Evolutionary conservation across 2,797 vertebrate genomes (phyloP).

Genomic region (Peromyscus eremicus): DNA sequence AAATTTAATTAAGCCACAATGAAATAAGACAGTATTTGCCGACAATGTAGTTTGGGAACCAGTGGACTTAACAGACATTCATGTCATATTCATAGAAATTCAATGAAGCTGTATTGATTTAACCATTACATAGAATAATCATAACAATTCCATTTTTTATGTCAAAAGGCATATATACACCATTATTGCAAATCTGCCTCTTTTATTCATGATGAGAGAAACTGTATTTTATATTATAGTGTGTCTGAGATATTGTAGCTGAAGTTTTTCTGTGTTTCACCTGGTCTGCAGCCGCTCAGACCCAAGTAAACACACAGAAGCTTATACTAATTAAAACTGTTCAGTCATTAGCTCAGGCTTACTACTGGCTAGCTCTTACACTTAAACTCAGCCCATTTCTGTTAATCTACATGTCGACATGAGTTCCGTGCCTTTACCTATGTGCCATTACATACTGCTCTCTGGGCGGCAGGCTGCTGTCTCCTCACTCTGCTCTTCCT

Average conservation of each 20-base stretch:
- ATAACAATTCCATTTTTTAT: neutral
- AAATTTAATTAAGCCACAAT: neutral
- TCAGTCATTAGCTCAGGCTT: too few relatives aligned
- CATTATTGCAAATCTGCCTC: neutral
- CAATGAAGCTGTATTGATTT: neutral
- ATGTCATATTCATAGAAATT: neutral
- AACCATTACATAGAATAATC: neutral
- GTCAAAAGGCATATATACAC: neutral
- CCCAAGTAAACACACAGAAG: too few relatives aligned
- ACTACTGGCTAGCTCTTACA: too few relatives aligned
- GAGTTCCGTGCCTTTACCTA: too few relatives aligned
- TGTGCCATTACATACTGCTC: too few relatives aligned
- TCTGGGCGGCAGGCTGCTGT: too few relatives aligned
- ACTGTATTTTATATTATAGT: neutral
- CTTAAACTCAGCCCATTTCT: too few relatives aligned
- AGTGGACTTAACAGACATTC: neutral
- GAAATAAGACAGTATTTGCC: constrained; percentile 4
- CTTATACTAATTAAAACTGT: too few relatives aligned
- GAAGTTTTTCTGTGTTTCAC: too few relatives aligned
- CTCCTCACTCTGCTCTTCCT: too few relatives aligned
- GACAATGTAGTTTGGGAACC: constrained; percentile 6
- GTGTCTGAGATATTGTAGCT: neutral
- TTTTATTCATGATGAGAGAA: neutral
- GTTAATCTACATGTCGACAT: too few relatives aligned
- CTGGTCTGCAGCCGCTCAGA: too few relatives aligned